phyloP scores from a whole-genome alignment of 2,888 invertebrate genomes.

The Ypsolopha sequella region DNA sequence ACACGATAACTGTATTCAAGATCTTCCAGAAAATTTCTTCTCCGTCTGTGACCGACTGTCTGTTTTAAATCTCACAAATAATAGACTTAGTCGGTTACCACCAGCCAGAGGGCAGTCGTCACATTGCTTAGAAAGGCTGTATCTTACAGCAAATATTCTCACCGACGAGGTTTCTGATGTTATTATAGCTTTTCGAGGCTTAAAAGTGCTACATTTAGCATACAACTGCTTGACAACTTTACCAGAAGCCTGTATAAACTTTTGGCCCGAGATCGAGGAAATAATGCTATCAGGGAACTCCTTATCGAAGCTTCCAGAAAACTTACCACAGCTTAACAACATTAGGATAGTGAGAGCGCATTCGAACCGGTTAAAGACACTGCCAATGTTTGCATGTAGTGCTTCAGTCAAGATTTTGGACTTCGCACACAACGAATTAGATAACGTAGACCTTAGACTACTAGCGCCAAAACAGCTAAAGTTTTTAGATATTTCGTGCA shows the following conservation, averaged over 20 bases:
- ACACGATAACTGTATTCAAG: constrained; percentile 83
- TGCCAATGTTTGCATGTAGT: constrained; percentile 83
- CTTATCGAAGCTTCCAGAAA: constrained; percentile 80
- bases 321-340: constrained; percentile 77
- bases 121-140: constrained; percentile 74
- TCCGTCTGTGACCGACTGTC: constrained; percentile 74
- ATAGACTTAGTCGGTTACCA: constrained; percentile 79
- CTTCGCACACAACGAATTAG: constrained; percentile 87
- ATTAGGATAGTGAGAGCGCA: constrained; percentile 83
- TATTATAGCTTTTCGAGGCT: constrained; percentile 73
- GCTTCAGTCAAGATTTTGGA: constrained; percentile 83
- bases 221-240: constrained; percentile 82
- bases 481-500: constrained; percentile 88
- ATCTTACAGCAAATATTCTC: constrained; percentile 82
- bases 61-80: constrained; percentile 83
- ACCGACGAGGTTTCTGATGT: constrained; percentile 78
- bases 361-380: constrained; percentile 81
- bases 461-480: constrained; percentile 86
- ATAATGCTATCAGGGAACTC: constrained; percentile 86
- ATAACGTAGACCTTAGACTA: constrained; percentile 80
- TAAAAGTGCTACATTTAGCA: constrained; percentile 81
- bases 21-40: constrained; percentile 83
- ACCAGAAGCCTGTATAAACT: constrained; percentile 79
- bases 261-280: constrained; percentile 86
- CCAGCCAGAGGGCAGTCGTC: constrained; percentile 73